phyloP scores from a whole-genome alignment of 1,140 invertebrate genomes.

The Meloidogyne exigua region DNA sequence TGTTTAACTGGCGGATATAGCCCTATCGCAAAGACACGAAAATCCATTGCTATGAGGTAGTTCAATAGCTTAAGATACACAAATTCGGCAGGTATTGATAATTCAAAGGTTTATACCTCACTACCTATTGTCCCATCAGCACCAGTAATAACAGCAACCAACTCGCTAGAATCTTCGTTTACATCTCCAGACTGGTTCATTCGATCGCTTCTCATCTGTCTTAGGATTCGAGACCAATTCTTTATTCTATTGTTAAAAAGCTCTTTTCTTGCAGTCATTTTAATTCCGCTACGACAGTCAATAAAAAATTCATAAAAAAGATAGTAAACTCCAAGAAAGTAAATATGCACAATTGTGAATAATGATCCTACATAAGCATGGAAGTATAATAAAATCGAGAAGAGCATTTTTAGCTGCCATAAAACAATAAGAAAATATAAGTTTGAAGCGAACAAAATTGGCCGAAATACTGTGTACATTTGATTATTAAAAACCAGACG shows the following conservation, averaged over 20 bases:
- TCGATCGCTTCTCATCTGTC: not conserved
- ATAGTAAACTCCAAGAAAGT: slow-evolving; percentile 5
- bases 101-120: not conserved
- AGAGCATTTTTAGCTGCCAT: not conserved
- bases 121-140: slow-evolving; percentile 32
- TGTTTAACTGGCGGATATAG: not conserved
- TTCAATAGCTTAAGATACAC: slow-evolving; percentile 10
- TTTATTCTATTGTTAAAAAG: not conserved
- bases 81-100: not conserved
- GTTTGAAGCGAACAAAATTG: not conserved
- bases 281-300: not conserved
- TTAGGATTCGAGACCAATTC: slow-evolving; percentile 1
- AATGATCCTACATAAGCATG: slow-evolving; percentile 6
- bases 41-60: slow-evolving; percentile 19
- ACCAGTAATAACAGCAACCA: slow-evolving; percentile 28
- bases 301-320: slow-evolving; percentile 13
- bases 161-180: not conserved
- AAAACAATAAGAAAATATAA: not conserved
- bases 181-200: not conserved
- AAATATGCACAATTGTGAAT: not conserved
- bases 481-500: too few species aligned
- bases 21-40: slow-evolving; percentile 22
- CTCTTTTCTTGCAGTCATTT: slow-evolving; percentile 7
- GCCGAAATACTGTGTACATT: not conserved
- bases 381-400: not conserved